phyloP scores from a whole-genome alignment of 2,797 vertebrate species.

The Orestias chungarensis region DNA sequence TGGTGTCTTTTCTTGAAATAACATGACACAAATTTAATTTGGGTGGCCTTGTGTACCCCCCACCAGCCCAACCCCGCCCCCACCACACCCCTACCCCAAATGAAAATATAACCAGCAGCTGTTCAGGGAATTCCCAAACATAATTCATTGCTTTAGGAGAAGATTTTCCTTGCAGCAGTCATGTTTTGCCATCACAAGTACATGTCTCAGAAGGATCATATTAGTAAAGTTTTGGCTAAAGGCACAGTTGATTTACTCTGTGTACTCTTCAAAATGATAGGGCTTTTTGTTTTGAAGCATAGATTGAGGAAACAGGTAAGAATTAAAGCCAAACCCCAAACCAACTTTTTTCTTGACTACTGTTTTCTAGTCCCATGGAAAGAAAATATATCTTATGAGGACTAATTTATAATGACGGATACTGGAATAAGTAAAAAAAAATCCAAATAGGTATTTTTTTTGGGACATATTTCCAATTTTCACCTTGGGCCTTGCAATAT shows the following conservation, averaged over 20 bases:
- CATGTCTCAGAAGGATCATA: conserved; percentile 71
- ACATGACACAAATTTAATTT: conserved; percentile 79
- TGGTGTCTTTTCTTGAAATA: conserved; percentile 70
- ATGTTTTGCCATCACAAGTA: conserved; percentile 71
- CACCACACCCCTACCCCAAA: too few species aligned
- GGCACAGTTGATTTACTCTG: conserved; percentile 68
- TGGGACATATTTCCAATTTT: conserved; percentile 29
- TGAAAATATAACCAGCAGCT: conserved; percentile 72
- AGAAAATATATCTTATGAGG: conserved; percentile 40
- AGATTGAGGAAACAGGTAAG: conserved; percentile 77
- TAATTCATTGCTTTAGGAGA: conserved; percentile 72
- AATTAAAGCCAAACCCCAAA: conserved; percentile 60
- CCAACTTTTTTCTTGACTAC: conserved; percentile 51
- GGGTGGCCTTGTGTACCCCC: conserved; percentile 77
- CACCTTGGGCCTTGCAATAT: conserved; percentile 22
- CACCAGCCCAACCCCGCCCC: too few species aligned
- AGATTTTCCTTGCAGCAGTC: conserved; percentile 63
- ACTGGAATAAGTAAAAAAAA: conserved; percentile 43
- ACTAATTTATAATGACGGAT: conserved; percentile 29
- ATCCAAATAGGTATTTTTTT: conserved; percentile 27
- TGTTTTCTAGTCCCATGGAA: conserved; percentile 58
- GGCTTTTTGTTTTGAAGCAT: conserved; percentile 53
- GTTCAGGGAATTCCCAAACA: conserved; percentile 69
- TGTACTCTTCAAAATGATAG: conserved; percentile 56
- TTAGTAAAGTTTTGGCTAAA: conserved; percentile 53